phyloP scores from a whole-genome alignment of 2,888 invertebrate genomes.

The Allolobophora icterica region DNA sequence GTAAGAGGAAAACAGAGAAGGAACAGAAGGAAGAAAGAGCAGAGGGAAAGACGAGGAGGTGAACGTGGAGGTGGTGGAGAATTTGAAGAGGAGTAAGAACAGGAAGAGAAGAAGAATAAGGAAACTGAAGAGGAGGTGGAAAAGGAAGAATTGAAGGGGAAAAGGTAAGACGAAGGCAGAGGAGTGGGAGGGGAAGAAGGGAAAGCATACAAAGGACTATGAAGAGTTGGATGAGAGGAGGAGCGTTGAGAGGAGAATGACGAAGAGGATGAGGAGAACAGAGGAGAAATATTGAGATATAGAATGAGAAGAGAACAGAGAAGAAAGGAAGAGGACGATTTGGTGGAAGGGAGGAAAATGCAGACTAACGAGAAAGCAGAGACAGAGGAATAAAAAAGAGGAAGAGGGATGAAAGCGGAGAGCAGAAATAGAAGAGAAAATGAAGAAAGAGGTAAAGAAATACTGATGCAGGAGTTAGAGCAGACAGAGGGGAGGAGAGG shows the following conservation, averaged over 20 bases:
- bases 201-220: no score
- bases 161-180: background rate
- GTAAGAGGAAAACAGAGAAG: background rate
- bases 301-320: constrained; percentile 24
- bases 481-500: background rate
- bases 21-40: background rate
- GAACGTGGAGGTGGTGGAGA: background rate
- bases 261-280: background rate
- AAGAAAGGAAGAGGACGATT: background rate
- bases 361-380: background rate
- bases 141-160: background rate
- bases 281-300: background rate
- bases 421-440: background rate
- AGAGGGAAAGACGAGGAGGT: background rate
- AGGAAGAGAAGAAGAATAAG: background rate
- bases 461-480: no score
- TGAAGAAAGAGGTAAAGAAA: background rate
- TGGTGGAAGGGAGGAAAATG: background rate
- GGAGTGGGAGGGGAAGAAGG: background rate
- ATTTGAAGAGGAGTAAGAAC: background rate
- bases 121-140: background rate
- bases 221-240: background rate
- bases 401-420: background rate
- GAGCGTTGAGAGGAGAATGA: background rate
- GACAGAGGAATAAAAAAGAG: no score